Percentiles rank a stretch among this genome's conserved stretches.
Evolutionary conservation across 2,113 vertebrate genomes (phyloP).

Genomic region (Gila orcuttii): DNA sequence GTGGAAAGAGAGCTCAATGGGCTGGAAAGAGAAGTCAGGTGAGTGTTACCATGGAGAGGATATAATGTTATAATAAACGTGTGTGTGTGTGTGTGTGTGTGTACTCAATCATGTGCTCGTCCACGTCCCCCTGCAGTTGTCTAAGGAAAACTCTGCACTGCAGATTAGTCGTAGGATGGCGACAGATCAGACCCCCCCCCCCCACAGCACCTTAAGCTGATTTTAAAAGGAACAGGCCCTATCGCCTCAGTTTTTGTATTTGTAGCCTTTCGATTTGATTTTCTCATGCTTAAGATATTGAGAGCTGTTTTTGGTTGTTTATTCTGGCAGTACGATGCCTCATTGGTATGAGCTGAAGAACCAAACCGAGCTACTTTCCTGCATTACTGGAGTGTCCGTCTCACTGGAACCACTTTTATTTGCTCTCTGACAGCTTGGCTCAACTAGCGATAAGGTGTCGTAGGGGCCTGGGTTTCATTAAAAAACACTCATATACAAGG

Average conservation of each 20-base stretch:
- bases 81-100: neutral
- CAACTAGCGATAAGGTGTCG: neutral
- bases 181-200: slow-evolving; percentile 7
- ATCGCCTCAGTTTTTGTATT: neutral
- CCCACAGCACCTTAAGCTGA: slow-evolving; percentile 12
- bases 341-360: slow-evolving; percentile 1
- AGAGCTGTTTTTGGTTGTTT: slow-evolving; percentile 24
- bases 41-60: slow-evolving; percentile 47
- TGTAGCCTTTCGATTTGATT: neutral
- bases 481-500: neutral
- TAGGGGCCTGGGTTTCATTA: slow-evolving; percentile 1
- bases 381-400: neutral
- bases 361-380: slow-evolving; percentile 13
- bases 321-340: slow-evolving; percentile 30
- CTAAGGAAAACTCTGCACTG: slow-evolving; percentile 34
- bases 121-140: slow-evolving; percentile 9
- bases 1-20: slow-evolving; percentile 5
- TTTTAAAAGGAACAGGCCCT: slow-evolving; percentile 9
- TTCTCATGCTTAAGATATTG: neutral
- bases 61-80: slow-evolving; percentile 46
- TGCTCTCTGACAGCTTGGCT: neutral
- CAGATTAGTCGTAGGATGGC: slow-evolving; percentile 39
- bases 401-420: neutral
- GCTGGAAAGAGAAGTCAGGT: slow-evolving; percentile 39
- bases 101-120: neutral